Conservation (phyloP, 2,888 invertebrate species). For the Pycnomerus fuliginosus region DNA sequence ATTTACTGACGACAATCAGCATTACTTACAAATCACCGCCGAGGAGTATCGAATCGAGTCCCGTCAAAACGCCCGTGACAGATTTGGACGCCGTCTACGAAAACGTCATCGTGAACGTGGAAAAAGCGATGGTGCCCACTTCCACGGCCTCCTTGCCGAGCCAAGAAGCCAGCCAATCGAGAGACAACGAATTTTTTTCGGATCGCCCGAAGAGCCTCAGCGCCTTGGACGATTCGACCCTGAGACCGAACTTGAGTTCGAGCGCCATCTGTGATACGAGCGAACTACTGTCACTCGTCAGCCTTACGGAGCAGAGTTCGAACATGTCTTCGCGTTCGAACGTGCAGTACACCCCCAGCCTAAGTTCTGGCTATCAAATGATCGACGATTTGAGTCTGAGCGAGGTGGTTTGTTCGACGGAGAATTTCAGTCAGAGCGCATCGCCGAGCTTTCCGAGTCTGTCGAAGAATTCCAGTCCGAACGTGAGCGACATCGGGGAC, state of each 20-base stretch:
- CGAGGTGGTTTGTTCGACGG: conserved; percentile 27
- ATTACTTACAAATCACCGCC: conserved; percentile 70
- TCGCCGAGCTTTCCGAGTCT: conserved; percentile 47
- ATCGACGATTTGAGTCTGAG: conserved; percentile 39
- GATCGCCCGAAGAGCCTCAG: conserved; percentile 48
- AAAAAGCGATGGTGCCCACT: conserved; percentile 56
- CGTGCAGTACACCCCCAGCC: conserved; percentile 41
- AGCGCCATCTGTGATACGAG: conserved; percentile 42
- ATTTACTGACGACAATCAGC: conserved; percentile 68
- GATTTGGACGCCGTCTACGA: conserved; percentile 58
- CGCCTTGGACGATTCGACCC: conserved; percentile 43
- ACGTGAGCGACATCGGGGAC: too few relatives aligned
- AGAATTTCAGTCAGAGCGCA: conserved; percentile 50
- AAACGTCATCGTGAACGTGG: conserved; percentile 59
- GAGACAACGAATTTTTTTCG: conserved; percentile 16
- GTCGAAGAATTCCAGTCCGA: conserved; percentile 45
- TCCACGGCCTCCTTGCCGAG: conserved; percentile 59
- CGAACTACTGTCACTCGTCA: conserved; percentile 37
- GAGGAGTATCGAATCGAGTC: conserved; percentile 46
- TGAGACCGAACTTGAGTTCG: conserved; percentile 41
- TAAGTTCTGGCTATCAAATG: conserved; percentile 41
- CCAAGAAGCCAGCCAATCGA: conserved; percentile 60
- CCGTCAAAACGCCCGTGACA: conserved; percentile 30
- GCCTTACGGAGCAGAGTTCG: conserved; percentile 35
- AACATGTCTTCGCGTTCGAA: conserved; percentile 41